These are phyloP conservation scores for Scatophagus argus DNA, from an alignment of 2,113 vertebrate genomes.

Conservation along the genomic window DNA sequence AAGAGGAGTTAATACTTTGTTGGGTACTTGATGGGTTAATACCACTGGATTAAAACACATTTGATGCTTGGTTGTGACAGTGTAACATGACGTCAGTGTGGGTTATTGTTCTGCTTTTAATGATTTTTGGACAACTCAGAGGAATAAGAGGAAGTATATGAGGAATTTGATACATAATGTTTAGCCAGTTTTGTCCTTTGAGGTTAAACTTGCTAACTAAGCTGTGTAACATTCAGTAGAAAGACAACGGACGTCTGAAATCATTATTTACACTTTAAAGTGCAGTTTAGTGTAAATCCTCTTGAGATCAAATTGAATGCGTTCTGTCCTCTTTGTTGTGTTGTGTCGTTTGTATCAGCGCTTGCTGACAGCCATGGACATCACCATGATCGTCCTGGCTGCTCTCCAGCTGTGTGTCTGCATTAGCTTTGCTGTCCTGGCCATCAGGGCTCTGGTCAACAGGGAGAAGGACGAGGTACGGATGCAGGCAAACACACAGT, in stretches of 20 bases:
- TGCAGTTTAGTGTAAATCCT: neutral
- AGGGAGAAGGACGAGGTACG: conserved; percentile 20
- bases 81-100: too few species aligned
- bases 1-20: neutral
- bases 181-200: neutral
- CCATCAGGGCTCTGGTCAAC: conserved; percentile 45
- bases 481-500: neutral
- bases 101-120: too few species aligned
- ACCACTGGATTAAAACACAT: too few species aligned
- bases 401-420: conserved; percentile 67
- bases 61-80: too few species aligned
- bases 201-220: neutral
- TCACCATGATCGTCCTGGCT: conserved; percentile 60
- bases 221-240: neutral
- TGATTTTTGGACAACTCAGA: too few species aligned
- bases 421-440: conserved; percentile 57
- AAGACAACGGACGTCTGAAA: too few species aligned
- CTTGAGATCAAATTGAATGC: neutral
- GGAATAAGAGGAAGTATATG: too few species aligned
- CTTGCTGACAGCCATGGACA: conserved; percentile 43
- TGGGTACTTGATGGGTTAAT: too few species aligned
- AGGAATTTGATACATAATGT: too few species aligned
- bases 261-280: neutral
- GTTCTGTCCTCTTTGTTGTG: neutral
- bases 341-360: conserved; percentile 37